Evolutionary conservation across 2,888 invertebrate genomes (phyloP), one percentile per base, ranked within the genome.

Genomic region (Melanargia galathea): DNA sequence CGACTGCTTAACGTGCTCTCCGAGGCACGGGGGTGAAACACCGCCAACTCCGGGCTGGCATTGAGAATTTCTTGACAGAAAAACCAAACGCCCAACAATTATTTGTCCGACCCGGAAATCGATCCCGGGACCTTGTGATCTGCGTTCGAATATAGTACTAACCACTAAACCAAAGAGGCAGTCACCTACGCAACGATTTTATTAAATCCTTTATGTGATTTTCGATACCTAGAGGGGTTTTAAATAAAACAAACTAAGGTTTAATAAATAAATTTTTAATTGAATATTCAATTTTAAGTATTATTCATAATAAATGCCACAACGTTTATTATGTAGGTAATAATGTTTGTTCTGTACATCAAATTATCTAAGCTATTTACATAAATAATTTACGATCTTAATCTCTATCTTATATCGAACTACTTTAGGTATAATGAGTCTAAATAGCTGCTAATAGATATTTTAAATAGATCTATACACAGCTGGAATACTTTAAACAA

Each of bases 311-410:
- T 60, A 49, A 60, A 60, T 51, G 51, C 38, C 51, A 51, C 22
- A 49, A 38, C 22, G 11, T 26, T 18, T 33, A 60, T 35, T 30
- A 57, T 46, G 67, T 64, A 62, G 45, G 22, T 46, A 46, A 46
- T 68, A 10, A 24, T 16, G 13, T 51, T 52, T 33, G 52, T 52
- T 52, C 52, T 52, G 35, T 52, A 52, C 52, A 52, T 35, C 35
- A 33, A 35, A 35, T 52, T 35, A 52, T 13, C 40, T 40, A 26
- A 24, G 5, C 55, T 55, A 52, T 52, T 52, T 52, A 52, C 35
- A 35, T 20, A 13, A 52, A 52, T 35, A 52, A 52, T 35, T 35
- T 35, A 52, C 20, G 6, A 52, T 35, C 8, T 8, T 18, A 2
- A 51, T 51, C 4, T 30, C 2, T 30, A 30, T 30, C 30, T 30